Base-by-base conservation (phyloP, 2,797 vertebrate species). In the Uromys caudimaculatus region DNA sequence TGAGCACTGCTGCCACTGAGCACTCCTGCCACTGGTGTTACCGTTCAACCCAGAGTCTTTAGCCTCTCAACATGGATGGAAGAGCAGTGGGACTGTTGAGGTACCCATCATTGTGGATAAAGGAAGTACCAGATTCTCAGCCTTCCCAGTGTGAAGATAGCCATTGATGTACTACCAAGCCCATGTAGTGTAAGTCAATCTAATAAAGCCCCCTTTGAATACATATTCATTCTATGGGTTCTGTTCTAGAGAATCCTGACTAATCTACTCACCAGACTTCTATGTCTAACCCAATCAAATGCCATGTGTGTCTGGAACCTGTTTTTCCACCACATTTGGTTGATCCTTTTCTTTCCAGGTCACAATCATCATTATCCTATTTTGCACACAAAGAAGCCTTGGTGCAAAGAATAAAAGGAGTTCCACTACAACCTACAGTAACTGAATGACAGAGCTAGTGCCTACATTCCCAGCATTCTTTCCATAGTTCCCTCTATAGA, bases 381-480 rank as follows among this genome's bases (percentile, higher is more conserved):
- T 93, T 96, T 56, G 17, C 24, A 93, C 81, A 77, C 24, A 27
- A 81, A 76, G 21, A 91, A 79, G 54, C 6, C 38, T 69, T 67
- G 56, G 17, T 58, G 4, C 54, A 86, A 50, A 91, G 60, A 79
- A 86, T 56, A 8, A 82, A 90, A 75, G 17, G 24, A 58, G 84
- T 73, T 82, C 24, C 24, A 83, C 69, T 90, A 83, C 77, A 32
- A 76, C n/a, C 10, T 52, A 93, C 32, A 96, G 54, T 23, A 79
- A 96, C 21, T 52, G 3, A 94, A 50, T 60, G 44, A 16, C 29
- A 83, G 77, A 94, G 44, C 6, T 54, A 73, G 8, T 58, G 8
- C 56, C 44, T 83, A 78, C 92, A 86, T 83, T 96, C 35, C 44
- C 4, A 38, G 29, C 52, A 90, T 88, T 62, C 50, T 76, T 95